A percentile compares a stretch with the other conserved stretches of the same genome.
phyloP scores from a whole-genome alignment of 2,113 vertebrate genomes.

The Parus major region DNA sequence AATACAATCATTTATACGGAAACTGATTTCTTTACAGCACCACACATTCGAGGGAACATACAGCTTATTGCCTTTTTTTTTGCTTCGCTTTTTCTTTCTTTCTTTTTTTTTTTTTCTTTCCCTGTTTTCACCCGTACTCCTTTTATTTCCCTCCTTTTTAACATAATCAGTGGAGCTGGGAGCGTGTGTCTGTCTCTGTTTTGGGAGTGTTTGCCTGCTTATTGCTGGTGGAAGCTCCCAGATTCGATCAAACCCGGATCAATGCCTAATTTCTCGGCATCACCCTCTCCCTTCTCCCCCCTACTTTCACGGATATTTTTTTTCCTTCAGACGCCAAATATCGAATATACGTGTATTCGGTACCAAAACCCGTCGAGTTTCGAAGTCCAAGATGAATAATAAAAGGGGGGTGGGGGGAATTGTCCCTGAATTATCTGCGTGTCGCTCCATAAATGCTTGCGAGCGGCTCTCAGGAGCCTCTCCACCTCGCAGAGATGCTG shows the following conservation, averaged over 20 bases:
- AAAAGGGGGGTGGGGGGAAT: neutral
- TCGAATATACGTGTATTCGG: neutral
- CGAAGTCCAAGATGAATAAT: neutral
- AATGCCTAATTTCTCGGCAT: conserved; percentile 17
- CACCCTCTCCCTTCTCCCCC: neutral
- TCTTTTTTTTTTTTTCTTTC: neutral
- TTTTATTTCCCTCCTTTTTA: neutral
- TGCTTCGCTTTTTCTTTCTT: rapidly evolving
- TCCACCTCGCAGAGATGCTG: neutral
- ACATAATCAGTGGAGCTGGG: neutral
- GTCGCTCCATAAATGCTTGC: neutral
- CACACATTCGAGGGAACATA: conserved; percentile 1
- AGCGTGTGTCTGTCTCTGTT: neutral
- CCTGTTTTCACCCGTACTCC: neutral
- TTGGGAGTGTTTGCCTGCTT: neutral
- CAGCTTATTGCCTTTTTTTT: neutral
- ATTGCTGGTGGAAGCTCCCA: neutral
- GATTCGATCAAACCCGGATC: conserved; percentile 27
- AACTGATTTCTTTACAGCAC: conserved; percentile 50
- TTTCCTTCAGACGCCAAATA: neutral
- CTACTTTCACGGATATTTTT: neutral
- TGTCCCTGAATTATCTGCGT: neutral
- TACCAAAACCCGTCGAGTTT: neutral
- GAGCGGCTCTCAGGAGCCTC: neutral
- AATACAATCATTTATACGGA: conserved; percentile 73